These are phyloP conservation scores for Pilophorus perplexus DNA, from an alignment of 2,888 invertebrate species.

Conservation along the genomic window DNA sequence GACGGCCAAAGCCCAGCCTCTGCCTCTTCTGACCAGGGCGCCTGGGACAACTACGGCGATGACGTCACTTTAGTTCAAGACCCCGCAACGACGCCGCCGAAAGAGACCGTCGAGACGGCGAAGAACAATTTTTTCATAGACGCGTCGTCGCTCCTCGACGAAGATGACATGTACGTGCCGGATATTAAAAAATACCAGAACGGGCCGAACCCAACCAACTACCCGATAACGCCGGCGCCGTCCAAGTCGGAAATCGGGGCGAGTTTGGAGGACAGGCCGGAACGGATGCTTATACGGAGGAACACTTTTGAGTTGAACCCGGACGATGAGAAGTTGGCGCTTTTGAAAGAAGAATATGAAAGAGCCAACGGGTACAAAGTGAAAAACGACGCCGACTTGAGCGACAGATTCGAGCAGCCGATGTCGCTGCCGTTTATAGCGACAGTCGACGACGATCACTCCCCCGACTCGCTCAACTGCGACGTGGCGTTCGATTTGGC, in stretches of 20 bases:
- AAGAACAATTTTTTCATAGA: constrained; percentile 70
- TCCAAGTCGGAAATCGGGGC: constrained; percentile 43
- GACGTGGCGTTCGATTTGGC: constrained; percentile 46
- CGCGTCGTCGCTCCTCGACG: constrained; percentile 71
- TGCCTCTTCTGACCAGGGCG: constrained; percentile 63
- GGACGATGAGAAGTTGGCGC: constrained; percentile 53
- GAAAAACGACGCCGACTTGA: background rate
- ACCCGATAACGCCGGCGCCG: background rate
- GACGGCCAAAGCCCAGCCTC: constrained; percentile 57
- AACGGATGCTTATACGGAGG: constrained; percentile 51
- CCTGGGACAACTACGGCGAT: constrained; percentile 59
- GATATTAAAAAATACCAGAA: constrained; percentile 17
- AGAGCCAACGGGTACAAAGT: constrained; percentile 50
- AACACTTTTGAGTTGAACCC: constrained; percentile 56
- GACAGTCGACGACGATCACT: constrained; percentile 47
- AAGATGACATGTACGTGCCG: constrained; percentile 55
- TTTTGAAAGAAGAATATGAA: constrained; percentile 58
- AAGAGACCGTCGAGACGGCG: constrained; percentile 23
- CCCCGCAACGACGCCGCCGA: constrained; percentile 48
- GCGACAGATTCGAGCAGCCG: constrained; percentile 7
- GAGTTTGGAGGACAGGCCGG: constrained; percentile 24
- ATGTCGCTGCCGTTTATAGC: constrained; percentile 16
- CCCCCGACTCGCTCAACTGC: constrained; percentile 50
- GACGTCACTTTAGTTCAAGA: constrained; percentile 14
- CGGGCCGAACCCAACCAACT: constrained; percentile 12